Evolutionary conservation across 2,888 invertebrate genomes (phyloP), one percentile per base, ranked within the genome.

Genomic region (Platycnemis pennipes): DNA sequence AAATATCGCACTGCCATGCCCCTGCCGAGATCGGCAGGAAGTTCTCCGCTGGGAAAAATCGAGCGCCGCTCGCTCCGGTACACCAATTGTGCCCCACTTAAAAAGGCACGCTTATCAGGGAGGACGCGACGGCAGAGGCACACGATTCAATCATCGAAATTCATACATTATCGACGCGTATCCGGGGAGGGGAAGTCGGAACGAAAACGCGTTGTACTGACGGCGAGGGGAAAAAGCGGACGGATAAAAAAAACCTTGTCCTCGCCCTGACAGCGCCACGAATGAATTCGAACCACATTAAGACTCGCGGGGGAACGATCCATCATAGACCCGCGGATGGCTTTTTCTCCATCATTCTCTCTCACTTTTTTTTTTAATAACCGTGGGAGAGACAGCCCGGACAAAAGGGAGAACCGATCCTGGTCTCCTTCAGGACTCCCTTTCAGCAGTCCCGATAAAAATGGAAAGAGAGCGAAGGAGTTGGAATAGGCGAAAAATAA

Each of bases 401-500:
- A 89, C 89, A 89, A 56, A 56, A 56, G 56, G 49, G n/a, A 22
- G n/a, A n/a, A 42, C 88, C 26, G 44, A 88, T 31, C 88, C 46
- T 37, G 53, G 49, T 31, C 49, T 49, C 88, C 88, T n/a, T 88
- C 45, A 31, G 31, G 22, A 16, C 53, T 31, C 88, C 37, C 56
- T 56, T 56, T 0, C 53, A 22, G 56, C 37, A 56, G 89, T 37
- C 56, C 42, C 56, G 89, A 89, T 53, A 31, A 42, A 53, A 56
- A 42, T 11, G 56, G 89, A 42, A 11, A n/a, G 87, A n/a, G 26
- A 44, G 45, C 19, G 46, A 49, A 31, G 86, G 26, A n/a, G n/a
- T n/a, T n/a, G n/a, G 37, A 44, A 37, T 22, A 44, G n/a, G 45
- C 22, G 13, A 45, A 26, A 45, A 42, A 89, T 16, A 89, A 42